phyloP scores from a whole-genome alignment of 53 echinoderm and acorn worm species.

The Echinometra lucunter region DNA sequence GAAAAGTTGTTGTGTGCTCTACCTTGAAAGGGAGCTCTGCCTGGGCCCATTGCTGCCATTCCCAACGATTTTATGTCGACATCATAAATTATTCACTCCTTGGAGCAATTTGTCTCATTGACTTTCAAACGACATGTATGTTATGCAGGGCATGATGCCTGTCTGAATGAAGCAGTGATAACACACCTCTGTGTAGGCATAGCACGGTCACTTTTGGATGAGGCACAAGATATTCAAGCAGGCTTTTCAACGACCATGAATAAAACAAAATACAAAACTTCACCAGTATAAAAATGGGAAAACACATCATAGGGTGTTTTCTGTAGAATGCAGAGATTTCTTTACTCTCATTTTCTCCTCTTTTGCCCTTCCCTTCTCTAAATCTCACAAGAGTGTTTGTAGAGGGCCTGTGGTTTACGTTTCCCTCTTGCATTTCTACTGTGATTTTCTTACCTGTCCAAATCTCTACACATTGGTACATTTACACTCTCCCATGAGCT shows the following conservation, averaged over 20 bases:
- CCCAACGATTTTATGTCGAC: conserved; percentile 66
- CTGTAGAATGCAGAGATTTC: neutral
- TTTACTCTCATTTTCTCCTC: neutral
- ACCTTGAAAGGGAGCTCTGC: conserved; percentile 1
- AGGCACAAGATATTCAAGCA: conserved; percentile 51
- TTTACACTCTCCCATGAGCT: neutral
- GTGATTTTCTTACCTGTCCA: neutral
- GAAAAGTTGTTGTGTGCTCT: conserved; percentile 45
- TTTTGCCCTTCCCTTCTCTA: neutral
- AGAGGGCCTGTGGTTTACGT: neutral
- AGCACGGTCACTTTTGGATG: conserved; percentile 28
- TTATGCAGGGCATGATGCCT: conserved; percentile 51
- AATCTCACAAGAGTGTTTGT: neutral
- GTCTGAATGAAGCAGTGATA: conserved; percentile 50
- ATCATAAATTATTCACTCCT: conserved; percentile 70
- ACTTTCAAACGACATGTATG: conserved; percentile 68
- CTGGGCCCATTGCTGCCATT: conserved; percentile 53
- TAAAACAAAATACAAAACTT: conserved; percentile 38
- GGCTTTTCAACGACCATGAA: conserved; percentile 52
- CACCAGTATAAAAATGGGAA: neutral
- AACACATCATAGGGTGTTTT: conserved; percentile 21
- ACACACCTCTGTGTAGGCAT: conserved; percentile 42
- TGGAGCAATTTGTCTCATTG: conserved; percentile 70
- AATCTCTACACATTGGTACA: neutral
- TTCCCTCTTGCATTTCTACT: neutral